A percentile compares a stretch with the other conserved stretches of the same genome.
phyloP scores from a whole-genome alignment of 2,797 vertebrate genomes.

The Chaetodon trifasciatus region DNA sequence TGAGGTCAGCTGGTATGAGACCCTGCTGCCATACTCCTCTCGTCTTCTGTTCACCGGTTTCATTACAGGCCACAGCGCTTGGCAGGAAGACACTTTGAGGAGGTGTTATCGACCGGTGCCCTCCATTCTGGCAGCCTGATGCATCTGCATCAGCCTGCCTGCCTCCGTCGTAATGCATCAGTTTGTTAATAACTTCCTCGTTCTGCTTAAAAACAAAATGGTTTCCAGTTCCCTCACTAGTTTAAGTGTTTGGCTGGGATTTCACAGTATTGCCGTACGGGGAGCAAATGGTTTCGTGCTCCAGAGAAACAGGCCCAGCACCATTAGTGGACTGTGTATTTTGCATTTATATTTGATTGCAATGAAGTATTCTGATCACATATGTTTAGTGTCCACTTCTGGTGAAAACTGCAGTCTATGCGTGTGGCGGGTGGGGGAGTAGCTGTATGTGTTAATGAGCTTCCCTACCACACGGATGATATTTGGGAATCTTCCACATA shows the following conservation, averaged over 20 bases:
- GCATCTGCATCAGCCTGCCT: constrained; percentile 54
- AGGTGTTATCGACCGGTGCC: constrained; percentile 60
- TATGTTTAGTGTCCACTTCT: background rate
- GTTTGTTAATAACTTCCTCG: constrained; percentile 73
- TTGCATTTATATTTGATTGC: background rate
- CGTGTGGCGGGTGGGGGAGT: background rate
- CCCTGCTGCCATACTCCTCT: constrained; percentile 40
- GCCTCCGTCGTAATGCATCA: constrained; percentile 54
- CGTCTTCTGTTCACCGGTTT: constrained; percentile 57
- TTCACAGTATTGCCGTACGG: constrained; percentile 17
- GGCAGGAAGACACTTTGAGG: constrained; percentile 67
- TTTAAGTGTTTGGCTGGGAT: constrained; percentile 49
- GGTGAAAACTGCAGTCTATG: background rate
- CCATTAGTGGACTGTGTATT: constrained; percentile 30
- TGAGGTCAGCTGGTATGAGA: constrained; percentile 49
- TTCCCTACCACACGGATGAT: background rate
- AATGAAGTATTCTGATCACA: background rate
- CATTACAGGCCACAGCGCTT: constrained; percentile 52
- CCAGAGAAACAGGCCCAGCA: constrained; percentile 36
- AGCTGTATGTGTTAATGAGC: background rate
- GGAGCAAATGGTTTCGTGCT: constrained; percentile 16
- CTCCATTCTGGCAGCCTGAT: constrained; percentile 57
- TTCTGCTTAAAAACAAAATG: constrained; percentile 61
- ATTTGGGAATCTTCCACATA: background rate
- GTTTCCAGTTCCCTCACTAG: constrained; percentile 38